Evolutionary conservation across 2,888 invertebrate species (phyloP).

Genomic region (Diaperis boleti): DNA sequence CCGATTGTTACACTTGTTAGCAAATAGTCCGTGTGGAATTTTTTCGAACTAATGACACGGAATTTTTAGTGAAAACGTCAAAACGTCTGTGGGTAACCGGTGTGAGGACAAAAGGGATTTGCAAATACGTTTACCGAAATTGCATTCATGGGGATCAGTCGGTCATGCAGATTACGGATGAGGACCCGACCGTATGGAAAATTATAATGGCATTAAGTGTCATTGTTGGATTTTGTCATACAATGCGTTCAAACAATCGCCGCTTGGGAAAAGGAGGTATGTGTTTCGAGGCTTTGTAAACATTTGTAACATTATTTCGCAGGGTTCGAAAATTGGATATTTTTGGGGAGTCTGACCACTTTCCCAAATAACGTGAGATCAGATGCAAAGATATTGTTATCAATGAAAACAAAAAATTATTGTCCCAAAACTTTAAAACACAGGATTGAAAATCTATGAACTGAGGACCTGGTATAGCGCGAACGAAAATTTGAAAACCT

Average conservation of each 20-base stretch:
- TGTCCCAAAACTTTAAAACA: no score
- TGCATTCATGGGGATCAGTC: slow-evolving; percentile 46
- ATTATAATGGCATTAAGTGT: slow-evolving; percentile 62
- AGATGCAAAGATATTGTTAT: no score
- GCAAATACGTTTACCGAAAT: slow-evolving; percentile 47
- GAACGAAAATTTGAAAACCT: no score
- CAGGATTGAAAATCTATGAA: no score
- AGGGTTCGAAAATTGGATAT: no score
- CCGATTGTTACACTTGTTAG: slow-evolving; percentile 33
- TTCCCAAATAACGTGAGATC: no score
- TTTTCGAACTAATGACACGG: slow-evolving; percentile 51
- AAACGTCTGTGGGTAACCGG: slow-evolving; percentile 42
- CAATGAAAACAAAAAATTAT: no score
- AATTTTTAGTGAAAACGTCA: slow-evolving; percentile 51
- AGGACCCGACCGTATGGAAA: slow-evolving; percentile 57
- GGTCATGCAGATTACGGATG: slow-evolving; percentile 48
- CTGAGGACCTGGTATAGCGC: no score
- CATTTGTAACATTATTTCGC: no score
- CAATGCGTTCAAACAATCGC: slow-evolving; percentile 34
- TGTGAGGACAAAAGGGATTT: slow-evolving; percentile 45
- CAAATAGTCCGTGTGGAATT: slow-evolving; percentile 21
- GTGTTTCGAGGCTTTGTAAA: no score
- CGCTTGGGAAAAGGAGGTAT: no score
- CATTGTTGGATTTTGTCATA: slow-evolving; percentile 44
- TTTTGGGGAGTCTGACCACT: no score